These are phyloP conservation scores for Bibio marci DNA, from an alignment of 2,888 invertebrate species.

Conservation along the genomic window DNA sequence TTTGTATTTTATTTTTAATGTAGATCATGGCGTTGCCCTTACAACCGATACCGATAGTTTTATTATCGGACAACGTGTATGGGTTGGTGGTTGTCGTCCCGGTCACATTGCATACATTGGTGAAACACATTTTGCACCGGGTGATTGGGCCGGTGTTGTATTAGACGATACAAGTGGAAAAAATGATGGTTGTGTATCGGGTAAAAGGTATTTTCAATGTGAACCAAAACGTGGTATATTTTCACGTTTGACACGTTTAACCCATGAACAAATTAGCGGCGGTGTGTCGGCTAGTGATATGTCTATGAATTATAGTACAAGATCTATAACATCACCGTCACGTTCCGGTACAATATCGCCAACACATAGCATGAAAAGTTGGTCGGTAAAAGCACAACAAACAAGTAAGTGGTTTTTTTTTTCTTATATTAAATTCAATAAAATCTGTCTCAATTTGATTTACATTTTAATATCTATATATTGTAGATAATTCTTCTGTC, in stretches of 20 bases:
- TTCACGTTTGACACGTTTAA: constrained; percentile 72
- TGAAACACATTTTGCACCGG: constrained; percentile 91
- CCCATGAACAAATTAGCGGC: constrained; percentile 46
- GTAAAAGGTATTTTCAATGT: constrained; percentile 86
- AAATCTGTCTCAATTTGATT: too few species aligned
- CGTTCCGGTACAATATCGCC: constrained; percentile 26
- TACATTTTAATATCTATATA: too few species aligned
- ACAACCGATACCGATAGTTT: constrained; percentile 91
- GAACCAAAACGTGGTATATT: constrained; percentile 86
- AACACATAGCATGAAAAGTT: constrained; percentile 24
- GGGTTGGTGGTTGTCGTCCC: constrained; percentile 82
- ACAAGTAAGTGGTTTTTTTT: constrained; percentile 5
- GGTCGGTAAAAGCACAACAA: constrained; percentile 13
- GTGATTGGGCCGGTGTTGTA: constrained; percentile 96
- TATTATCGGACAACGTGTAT: constrained; percentile 87
- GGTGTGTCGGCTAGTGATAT: constrained; percentile 23
- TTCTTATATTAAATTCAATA: not conserved
- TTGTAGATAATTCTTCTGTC: too few species aligned
- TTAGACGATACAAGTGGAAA: constrained; percentile 91
- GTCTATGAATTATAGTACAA: constrained; percentile 8
- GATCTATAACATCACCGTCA: constrained; percentile 22
- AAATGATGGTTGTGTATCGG: constrained; percentile 91
- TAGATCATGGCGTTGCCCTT: constrained; percentile 61
- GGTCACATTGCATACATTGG: constrained; percentile 89
- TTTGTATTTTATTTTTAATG: too few species aligned